Evolutionary conservation across 2,888 invertebrate genomes (phyloP), one percentile per base, ranked within the genome.

Genomic region (Spilosoma lubricipeda): DNA sequence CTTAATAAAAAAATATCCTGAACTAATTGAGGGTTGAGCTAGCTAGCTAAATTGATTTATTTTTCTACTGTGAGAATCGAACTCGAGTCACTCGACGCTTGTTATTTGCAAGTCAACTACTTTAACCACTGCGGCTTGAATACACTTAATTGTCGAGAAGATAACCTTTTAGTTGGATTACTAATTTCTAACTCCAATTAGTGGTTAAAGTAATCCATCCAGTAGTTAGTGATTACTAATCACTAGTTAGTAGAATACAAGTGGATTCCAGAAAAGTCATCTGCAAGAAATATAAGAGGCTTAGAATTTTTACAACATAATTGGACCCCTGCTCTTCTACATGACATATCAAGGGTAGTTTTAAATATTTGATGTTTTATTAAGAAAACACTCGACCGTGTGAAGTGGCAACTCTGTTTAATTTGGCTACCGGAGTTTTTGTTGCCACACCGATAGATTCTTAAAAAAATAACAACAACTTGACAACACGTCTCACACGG

Each of bases 341-440:
- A 30, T 65, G 27, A 13, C n/a, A 39, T 48, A 52, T 80, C 52
- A 73, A 74, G 65, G 69, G 68, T 45, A 56, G 65, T 67, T 69
- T 82, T 80, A 82, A 85, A 87, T 84, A 85, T 86, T 87, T 82
- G 79, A 76, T 77, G 78, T 85, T 89, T 90, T 83, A 85, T 89
- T 87, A 87, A 86, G 73, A 73, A 81, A 91, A 89, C 90, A 92
- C 92, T 92, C 77, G 78, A 84, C 33, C 64, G 11, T 76, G 73
- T 85, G 81, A 80, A 82, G 78, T 73, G 84, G 75, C 56, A 77
- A 74, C 77, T 83, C 80, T 89, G 86, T 91, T 88, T 88, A 83
- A 77, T 82, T 88, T 88, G 72, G 92, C 93, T 93, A 92, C 93
- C 83, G 91, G 80, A 48, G 59, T 73, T 79, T 86, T 88, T 85